Conservation (phyloP, 2,797 vertebrate species). For the Petrocephalus sullivani region DNA sequence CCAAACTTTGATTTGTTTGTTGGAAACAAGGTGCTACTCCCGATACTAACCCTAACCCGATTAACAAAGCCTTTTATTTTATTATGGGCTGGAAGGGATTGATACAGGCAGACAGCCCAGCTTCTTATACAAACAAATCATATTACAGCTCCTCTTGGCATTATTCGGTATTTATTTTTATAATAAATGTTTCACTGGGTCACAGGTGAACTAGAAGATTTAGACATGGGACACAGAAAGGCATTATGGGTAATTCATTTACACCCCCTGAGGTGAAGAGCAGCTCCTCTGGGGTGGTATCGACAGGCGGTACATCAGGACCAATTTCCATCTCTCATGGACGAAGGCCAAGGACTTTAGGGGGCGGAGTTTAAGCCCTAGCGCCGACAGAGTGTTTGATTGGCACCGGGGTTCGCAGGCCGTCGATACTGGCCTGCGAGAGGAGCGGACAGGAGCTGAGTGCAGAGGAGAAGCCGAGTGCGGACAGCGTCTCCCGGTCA, state of each 20-base stretch:
- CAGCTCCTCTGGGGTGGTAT: not conserved
- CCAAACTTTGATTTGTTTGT: not conserved
- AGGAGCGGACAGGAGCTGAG: not conserved
- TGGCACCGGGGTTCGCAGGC: not conserved
- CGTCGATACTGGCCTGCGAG: not conserved
- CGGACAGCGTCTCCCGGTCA: not conserved
- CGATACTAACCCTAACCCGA: not conserved
- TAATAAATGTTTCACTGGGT: not conserved
- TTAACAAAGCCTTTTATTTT: not conserved
- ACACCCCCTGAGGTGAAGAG: not conserved
- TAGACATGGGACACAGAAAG: not conserved
- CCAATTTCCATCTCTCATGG: not conserved
- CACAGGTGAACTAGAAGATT: not conserved
- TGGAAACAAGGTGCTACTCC: not conserved
- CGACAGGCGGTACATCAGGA: not conserved
- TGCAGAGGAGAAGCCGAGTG: not conserved
- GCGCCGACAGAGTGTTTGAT: not conserved
- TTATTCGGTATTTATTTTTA: not conserved
- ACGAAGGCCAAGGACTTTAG: not conserved
- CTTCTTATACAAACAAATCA: not conserved
- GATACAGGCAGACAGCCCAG: not conserved
- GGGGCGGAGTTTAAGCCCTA: not conserved
- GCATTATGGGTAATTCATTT: slow-evolving; percentile 9
- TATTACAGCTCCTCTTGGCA: not conserved
- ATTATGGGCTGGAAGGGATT: not conserved